Evolutionary conservation across 2,113 vertebrate genomes (phyloP), one percentile per base, ranked within the genome.

Genomic region (Forbesichthys papilliferus): DNA sequence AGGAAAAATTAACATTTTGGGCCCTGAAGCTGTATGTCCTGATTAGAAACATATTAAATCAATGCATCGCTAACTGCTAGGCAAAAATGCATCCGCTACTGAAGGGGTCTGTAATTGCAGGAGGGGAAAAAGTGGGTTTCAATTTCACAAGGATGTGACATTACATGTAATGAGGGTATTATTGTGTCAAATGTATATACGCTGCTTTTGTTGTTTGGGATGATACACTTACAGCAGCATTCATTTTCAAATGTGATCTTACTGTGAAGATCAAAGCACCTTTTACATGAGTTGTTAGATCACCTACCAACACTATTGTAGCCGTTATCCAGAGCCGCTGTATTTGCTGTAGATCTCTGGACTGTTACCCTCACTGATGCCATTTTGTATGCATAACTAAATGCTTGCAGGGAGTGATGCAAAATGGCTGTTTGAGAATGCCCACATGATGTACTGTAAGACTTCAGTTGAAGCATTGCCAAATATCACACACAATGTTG

Each of bases 21-120:
- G 94, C 95, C 96, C 90, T 86, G 94, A 94, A 95, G 95, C 95
- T 95, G 95, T 95, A 96, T 94, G 94, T 96, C 96, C 95, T 96
- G 96, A 97, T 97, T 98, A 98, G 94, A 94, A 94, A 94, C 94
- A 94, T 97, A 98, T 97, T 96, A 96, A 98, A 98, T 98, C 96
- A 96, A 98, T 98, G 96, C 94, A 94, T 94, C 90, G 95, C 92
- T 95, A 94, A 95, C 95, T 94, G 95, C 93, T 91, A 76, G 92
- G 94, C 92, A 91, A 85, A 94, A 93, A 92, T 84, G 87, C 75
- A 65, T 80, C 85, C 80, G 75, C 81, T 83, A 75, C 82, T 92
- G 89, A 92, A 92, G 86, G 88, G 78, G 80, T 51, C 69, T 85
- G 69, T 92, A 92, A 93, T 92, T 92, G 91, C 86, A 13, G 81